A percentile compares a stretch with the other conserved stretches of the same genome.
Conservation (phyloP, 2,888 invertebrate genomes). For the Plagiodera versicolora region DNA sequence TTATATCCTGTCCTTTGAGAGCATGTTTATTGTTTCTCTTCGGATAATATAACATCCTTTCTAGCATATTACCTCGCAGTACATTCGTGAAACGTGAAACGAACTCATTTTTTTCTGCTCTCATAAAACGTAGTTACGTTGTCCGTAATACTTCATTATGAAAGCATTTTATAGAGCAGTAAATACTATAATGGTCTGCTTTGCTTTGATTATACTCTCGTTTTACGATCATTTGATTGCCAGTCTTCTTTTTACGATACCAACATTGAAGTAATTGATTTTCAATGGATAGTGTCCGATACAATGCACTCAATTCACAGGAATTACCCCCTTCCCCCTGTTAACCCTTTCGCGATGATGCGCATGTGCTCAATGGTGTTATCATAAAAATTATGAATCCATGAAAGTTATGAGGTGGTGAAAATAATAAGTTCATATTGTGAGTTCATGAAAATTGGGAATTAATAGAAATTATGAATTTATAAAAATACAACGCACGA, state of each 20-base stretch:
- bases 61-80: not conserved
- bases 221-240: conserved; percentile 12
- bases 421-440: too few species aligned
- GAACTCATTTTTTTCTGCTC: not conserved
- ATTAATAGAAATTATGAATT: too few species aligned
- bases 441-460: too few species aligned
- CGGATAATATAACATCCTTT: not conserved
- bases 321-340: too few species aligned
- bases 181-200: conserved; percentile 6
- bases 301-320: not conserved
- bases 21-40: not conserved
- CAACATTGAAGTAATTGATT: conserved; percentile 7
- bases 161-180: conserved; percentile 2
- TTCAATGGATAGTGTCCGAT: not conserved
- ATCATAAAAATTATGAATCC: too few species aligned
- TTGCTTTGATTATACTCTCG: conserved; percentile 6
- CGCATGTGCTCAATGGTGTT: too few species aligned
- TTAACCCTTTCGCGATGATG: too few species aligned
- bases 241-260: conserved; percentile 8
- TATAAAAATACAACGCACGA: too few species aligned
- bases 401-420: too few species aligned
- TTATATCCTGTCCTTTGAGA: not conserved
- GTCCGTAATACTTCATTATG: conserved; percentile 9
- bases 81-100: not conserved
- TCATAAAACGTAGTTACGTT: conserved; percentile 1